phyloP scores from a whole-genome alignment of 2,113 vertebrate genomes.

The Pontoporia blainvillei region DNA sequence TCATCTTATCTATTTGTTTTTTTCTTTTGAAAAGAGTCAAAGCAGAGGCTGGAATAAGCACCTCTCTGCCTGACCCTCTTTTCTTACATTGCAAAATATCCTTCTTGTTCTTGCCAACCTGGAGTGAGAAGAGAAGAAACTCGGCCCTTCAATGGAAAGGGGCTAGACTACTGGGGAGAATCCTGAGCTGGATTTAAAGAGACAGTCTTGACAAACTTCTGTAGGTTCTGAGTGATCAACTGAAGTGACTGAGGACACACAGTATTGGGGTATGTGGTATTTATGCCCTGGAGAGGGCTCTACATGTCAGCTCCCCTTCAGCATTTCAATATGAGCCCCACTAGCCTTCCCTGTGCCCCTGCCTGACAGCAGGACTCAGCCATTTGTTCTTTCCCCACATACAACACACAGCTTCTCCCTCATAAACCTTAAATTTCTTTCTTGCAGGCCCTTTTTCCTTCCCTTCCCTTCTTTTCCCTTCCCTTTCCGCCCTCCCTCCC shows the following conservation, averaged over 20 bases:
- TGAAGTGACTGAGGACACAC: accelerated
- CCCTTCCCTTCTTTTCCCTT: not conserved
- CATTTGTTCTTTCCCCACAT: not conserved
- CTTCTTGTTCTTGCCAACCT: not conserved
- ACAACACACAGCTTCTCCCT: not conserved
- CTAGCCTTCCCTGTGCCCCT: not conserved
- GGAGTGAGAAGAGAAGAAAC: conserved; percentile 3
- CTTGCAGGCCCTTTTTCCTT: accelerated
- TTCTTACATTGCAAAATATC: not conserved
- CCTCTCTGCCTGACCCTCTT: not conserved
- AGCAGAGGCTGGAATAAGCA: not conserved
- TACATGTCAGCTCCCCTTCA: not conserved
- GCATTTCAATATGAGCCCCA: not conserved
- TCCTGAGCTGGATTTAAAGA: not conserved
- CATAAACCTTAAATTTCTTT: not conserved
- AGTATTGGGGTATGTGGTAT: not conserved
- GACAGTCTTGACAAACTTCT: not conserved
- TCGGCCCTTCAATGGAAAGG: not conserved
- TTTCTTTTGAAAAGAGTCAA: conserved; percentile 37
- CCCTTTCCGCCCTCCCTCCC: no score
- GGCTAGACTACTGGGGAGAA: not conserved
- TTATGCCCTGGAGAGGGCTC: accelerated
- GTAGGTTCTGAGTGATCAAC: not conserved
- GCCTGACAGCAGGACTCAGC: not conserved
- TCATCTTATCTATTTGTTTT: not conserved